These are phyloP conservation scores for Xenopus borealis DNA, from an alignment of 2,113 vertebrate species.

Conservation along the genomic window DNA sequence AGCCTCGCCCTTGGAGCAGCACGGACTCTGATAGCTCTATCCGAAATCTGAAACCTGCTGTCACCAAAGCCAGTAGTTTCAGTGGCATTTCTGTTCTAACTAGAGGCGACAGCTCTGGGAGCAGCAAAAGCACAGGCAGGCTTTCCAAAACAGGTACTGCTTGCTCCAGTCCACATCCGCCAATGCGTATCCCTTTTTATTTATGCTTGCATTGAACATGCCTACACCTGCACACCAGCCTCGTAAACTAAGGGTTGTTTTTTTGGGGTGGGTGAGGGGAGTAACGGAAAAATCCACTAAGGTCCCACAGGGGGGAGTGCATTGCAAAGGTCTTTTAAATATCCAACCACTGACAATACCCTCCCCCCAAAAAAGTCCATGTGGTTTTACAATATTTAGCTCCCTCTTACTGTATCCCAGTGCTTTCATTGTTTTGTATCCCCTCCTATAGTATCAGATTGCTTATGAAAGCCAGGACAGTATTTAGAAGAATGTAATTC, in stretches of 20 bases:
- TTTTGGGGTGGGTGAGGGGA: neutral
- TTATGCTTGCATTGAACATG: conserved; percentile 14
- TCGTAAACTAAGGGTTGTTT: neutral
- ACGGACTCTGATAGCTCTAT: conserved; percentile 95
- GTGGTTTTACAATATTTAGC: no score
- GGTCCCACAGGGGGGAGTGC: neutral
- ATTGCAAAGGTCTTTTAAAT: neutral
- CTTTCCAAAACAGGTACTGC: conserved; percentile 90
- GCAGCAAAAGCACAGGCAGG: conserved; percentile 95
- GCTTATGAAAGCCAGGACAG: no score
- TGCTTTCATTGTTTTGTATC: no score
- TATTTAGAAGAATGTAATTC: no score
- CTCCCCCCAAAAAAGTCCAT: no score
- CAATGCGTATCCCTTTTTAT: conserved; percentile 18
- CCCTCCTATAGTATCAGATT: no score
- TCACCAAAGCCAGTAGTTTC: conserved; percentile 98
- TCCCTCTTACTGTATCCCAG: no score
- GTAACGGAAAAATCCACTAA: no score
- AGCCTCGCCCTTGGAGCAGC: conserved; percentile 95
- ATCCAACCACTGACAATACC: neutral
- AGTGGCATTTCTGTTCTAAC: conserved; percentile 89
- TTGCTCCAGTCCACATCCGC: conserved; percentile 10
- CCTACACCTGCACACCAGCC: neutral
- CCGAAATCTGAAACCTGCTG: conserved; percentile 81
- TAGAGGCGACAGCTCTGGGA: conserved; percentile 91